Evolutionary conservation across 1,140 invertebrate genomes (phyloP).

Genomic region (Cotesia glomerata): DNA sequence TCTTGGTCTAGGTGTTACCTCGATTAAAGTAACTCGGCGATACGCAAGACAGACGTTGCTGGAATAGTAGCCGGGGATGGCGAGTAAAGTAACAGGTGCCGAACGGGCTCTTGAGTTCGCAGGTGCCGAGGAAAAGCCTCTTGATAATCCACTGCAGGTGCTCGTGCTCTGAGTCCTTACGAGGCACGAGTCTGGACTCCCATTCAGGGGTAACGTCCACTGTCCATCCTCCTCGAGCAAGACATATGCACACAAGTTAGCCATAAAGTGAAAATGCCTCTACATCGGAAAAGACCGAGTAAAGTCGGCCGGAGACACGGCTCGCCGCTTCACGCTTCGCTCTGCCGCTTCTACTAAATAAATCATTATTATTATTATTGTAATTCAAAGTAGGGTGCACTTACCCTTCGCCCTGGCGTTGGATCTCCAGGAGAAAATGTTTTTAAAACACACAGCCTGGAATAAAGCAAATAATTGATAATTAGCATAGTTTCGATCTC

Average conservation of each 20-base stretch:
- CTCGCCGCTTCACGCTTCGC: conserved; percentile 52
- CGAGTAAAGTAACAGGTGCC: conserved; percentile 29
- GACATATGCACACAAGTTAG: background rate
- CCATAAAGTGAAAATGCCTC: conserved; percentile 7
- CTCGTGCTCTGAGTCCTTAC: background rate
- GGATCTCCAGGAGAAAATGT: no score
- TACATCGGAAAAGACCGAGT: conserved; percentile 16
- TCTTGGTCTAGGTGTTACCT: background rate
- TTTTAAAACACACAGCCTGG: no score
- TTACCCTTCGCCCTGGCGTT: no score
- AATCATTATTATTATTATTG: background rate
- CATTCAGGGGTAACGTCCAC: background rate
- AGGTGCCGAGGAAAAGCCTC: conserved; percentile 21
- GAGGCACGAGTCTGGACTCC: background rate
- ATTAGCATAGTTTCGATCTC: no score
- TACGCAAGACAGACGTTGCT: conserved; percentile 23
- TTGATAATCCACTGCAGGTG: conserved; percentile 8
- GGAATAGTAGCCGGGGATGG: background rate
- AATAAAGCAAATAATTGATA: no score
- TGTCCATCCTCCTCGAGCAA: background rate
- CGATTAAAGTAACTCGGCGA: conserved; percentile 14
- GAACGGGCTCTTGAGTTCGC: conserved; percentile 26
- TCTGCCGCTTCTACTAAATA: conserved; percentile 48
- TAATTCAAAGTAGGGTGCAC: background rate
- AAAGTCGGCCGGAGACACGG: conserved; percentile 52